A percentile compares a stretch with the other conserved stretches of the same genome.
These are phyloP conservation scores for Smittia aterrima DNA, from an alignment of 2,888 invertebrate species.

Conservation along the genomic window DNA sequence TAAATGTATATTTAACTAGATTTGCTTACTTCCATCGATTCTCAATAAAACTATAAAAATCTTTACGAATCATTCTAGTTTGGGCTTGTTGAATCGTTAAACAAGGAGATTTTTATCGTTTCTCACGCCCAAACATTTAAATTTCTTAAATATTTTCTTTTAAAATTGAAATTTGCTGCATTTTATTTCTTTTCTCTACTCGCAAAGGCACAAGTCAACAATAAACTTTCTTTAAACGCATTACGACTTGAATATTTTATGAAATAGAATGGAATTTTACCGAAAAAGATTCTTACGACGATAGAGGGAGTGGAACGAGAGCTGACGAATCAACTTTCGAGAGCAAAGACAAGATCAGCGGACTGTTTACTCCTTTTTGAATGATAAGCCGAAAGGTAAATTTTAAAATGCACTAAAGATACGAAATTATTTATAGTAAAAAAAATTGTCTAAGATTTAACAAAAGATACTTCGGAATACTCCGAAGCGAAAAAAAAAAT, in stretches of 20 bases:
- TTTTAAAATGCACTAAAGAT: constrained; percentile 11
- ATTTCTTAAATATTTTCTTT: constrained; percentile 12
- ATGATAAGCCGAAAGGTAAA: not conserved
- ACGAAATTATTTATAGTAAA: too few species aligned
- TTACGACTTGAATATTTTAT: not conserved
- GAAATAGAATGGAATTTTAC: constrained; percentile 10
- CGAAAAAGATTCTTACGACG: not conserved
- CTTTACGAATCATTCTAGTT: not conserved
- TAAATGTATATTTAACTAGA: constrained; percentile 7
- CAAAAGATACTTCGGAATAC: not conserved
- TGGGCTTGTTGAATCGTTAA: not conserved
- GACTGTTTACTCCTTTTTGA: not conserved
- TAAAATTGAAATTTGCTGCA: constrained; percentile 37
- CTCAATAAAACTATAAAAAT: not conserved
- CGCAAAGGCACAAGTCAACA: constrained; percentile 55
- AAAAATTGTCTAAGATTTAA: constrained; percentile 17
- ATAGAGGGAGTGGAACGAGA: not conserved
- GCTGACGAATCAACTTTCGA: not conserved
- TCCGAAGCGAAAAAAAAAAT: not conserved
- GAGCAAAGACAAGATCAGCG: not conserved
- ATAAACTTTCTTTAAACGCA: not conserved
- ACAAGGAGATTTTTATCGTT: not conserved
- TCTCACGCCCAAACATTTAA: not conserved
- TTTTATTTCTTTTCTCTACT: not conserved
- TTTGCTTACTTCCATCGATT: constrained; percentile 4